Conservation (phyloP, 1,140 invertebrate genomes). For the Thaumetopoea pityocampa region DNA sequence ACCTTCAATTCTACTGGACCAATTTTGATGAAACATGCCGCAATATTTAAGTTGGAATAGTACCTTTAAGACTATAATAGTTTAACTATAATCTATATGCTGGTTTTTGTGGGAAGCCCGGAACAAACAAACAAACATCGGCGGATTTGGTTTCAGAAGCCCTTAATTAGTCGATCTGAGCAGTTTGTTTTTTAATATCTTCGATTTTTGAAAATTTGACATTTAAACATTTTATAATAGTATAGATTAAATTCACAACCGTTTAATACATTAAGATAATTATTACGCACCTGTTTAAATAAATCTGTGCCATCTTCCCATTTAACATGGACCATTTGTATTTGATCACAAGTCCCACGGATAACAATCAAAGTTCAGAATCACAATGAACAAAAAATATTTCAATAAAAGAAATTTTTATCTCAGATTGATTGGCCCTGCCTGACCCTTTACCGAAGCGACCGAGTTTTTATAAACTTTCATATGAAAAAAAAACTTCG, state of each 20-base stretch:
- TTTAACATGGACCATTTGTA: slow-evolving; percentile 36
- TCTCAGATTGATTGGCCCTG: slow-evolving; percentile 71
- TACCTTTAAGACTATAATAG: no score
- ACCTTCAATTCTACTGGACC: no score
- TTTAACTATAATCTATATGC: no score
- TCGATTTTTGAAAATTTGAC: no score
- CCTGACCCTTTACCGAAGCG: slow-evolving; percentile 69
- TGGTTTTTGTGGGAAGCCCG: no score
- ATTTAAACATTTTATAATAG: no score
- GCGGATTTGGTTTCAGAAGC: no score
- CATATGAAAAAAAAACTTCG: slow-evolving; percentile 67
- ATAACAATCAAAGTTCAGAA: slow-evolving; percentile 60
- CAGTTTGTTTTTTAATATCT: no score
- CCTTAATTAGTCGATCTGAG: no score
- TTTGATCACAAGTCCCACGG: slow-evolving; percentile 59
- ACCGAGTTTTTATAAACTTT: slow-evolving; percentile 60
- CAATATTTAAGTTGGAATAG: no score
- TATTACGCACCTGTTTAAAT: slow-evolving; percentile 6
- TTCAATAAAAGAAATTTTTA: slow-evolving; percentile 69
- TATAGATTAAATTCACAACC: not conserved
- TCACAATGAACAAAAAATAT: slow-evolving; percentile 54
- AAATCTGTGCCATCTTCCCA: slow-evolving; percentile 3
- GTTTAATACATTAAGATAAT: not conserved
- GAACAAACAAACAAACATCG: no score
- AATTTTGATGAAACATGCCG: no score